phyloP scores from a whole-genome alignment of 2,113 vertebrate species.

The Melozone crissalis region DNA sequence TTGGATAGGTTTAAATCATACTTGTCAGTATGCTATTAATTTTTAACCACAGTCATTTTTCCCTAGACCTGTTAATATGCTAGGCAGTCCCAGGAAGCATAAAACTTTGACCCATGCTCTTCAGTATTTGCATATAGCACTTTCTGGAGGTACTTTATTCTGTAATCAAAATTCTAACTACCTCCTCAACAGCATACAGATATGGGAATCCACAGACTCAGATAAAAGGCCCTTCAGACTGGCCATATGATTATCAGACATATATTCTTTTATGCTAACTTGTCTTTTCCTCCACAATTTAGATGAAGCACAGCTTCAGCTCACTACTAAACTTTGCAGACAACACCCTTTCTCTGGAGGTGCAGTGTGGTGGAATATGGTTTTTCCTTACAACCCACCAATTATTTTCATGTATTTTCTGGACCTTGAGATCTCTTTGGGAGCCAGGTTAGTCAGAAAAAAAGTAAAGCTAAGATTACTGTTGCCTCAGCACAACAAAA shows the following conservation, averaged over 20 bases:
- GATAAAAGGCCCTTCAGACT: background rate
- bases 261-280: background rate
- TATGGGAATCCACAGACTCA: background rate
- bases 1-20: slow-evolving; percentile 69
- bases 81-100: slow-evolving; percentile 53
- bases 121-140: slow-evolving; percentile 51
- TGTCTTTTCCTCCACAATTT: background rate
- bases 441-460: background rate
- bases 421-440: background rate
- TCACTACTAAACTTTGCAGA: background rate
- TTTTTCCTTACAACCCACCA: background rate
- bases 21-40: slow-evolving; percentile 67
- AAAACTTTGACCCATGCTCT: slow-evolving; percentile 62
- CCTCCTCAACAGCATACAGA: slow-evolving; percentile 1
- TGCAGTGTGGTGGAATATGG: background rate
- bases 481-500: background rate
- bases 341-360: background rate
- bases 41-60: slow-evolving; percentile 66
- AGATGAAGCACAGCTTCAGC: background rate
- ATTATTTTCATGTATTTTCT: slow-evolving; percentile 12
- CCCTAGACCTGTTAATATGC: slow-evolving; percentile 61
- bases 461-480: background rate
- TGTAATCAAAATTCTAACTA: slow-evolving; percentile 46
- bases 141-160: slow-evolving; percentile 35
- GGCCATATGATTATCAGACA: background rate